Percentiles rank a stretch among this genome's conserved stretches.
These are phyloP conservation scores for Gavialis gangeticus DNA, from an alignment of 2,113 vertebrate species.

Conservation along the genomic window DNA sequence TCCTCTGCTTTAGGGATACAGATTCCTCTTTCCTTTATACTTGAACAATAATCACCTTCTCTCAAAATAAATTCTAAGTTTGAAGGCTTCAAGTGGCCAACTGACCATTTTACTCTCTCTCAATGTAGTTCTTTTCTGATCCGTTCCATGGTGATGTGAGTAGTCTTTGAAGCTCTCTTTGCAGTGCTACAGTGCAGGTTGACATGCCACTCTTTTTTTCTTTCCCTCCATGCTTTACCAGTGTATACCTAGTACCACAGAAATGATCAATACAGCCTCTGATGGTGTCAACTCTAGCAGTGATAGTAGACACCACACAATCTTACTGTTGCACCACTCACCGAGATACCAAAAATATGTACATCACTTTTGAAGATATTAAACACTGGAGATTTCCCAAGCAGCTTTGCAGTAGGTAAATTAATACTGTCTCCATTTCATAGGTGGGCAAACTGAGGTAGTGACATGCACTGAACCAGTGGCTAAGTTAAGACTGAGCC, in stretches of 20 bases:
- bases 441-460: background rate
- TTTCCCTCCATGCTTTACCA: background rate
- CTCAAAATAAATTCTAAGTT: background rate
- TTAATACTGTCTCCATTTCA: background rate
- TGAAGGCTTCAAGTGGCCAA: background rate
- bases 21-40: background rate
- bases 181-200: background rate
- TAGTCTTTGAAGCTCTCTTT: background rate
- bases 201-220: background rate
- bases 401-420: background rate
- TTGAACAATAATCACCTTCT: background rate
- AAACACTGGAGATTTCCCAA: background rate
- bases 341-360: background rate
- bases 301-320: background rate
- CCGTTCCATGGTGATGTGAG: background rate
- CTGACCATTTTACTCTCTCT: background rate
- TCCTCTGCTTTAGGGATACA: background rate
- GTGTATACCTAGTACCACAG: background rate
- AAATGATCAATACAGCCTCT: background rate
- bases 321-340: background rate
- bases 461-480: background rate
- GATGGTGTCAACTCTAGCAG: background rate
- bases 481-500: background rate
- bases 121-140: background rate
- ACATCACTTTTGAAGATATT: background rate